Evolutionary conservation across 2,113 vertebrate species (phyloP).

Genomic region (Calyptomena viridis): DNA sequence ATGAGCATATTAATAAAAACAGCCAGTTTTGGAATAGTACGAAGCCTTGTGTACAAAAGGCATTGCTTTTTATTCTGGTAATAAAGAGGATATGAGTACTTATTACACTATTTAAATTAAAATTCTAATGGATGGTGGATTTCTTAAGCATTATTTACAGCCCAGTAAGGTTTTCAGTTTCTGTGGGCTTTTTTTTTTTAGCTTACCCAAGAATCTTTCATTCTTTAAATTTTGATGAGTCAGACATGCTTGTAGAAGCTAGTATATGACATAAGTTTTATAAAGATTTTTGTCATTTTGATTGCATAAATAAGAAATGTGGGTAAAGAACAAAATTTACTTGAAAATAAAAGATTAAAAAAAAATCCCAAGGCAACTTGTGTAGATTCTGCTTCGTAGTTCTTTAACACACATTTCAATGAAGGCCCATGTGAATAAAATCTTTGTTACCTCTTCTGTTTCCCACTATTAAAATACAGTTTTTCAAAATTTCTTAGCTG

Average conservation of each 20-base stretch:
- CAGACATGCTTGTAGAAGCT: neutral
- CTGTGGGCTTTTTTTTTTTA: neutral
- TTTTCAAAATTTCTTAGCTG: neutral
- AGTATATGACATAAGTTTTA: neutral
- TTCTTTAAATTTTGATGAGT: neutral
- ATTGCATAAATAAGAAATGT: neutral
- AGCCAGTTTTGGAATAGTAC: neutral
- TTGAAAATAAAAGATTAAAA: neutral
- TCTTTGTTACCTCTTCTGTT: neutral
- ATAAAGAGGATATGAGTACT: neutral
- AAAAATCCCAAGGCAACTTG: neutral
- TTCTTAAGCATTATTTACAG: neutral
- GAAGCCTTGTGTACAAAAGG: neutral
- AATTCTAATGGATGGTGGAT: neutral
- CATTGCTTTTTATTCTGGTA: neutral
- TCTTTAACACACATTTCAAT: neutral
- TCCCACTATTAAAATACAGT: neutral
- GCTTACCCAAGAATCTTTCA: neutral
- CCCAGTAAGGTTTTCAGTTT: neutral
- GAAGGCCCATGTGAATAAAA: neutral
- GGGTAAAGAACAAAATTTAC: neutral
- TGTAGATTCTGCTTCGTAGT: neutral
- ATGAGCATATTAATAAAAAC: neutral
- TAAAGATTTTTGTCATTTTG: neutral
- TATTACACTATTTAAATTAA: neutral